A percentile compares a stretch with the other conserved stretches of the same genome.
These are phyloP conservation scores for Chondrosia reniformis DNA, from an alignment of 37 sponge, comb jelly and placozoan species.

Conservation along the genomic window DNA sequence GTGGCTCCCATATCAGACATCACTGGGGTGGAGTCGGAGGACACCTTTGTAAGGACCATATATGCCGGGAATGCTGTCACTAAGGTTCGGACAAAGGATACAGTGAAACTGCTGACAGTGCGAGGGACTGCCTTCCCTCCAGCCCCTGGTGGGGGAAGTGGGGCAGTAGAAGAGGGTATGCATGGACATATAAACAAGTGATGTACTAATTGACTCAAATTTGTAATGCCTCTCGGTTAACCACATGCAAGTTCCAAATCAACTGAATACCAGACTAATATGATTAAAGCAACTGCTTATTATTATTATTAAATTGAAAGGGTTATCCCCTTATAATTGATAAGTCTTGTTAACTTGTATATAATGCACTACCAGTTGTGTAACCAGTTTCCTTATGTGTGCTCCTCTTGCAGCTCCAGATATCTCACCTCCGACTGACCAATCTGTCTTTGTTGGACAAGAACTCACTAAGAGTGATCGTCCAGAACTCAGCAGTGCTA, in stretches of 20 bases:
- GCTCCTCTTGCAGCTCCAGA: not conserved
- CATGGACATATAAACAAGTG: not conserved
- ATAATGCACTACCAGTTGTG: too few relatives aligned
- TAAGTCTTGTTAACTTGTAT: too few relatives aligned
- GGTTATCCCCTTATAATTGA: too few relatives aligned
- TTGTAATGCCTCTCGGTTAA: too few relatives aligned
- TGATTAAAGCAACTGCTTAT: too few relatives aligned
- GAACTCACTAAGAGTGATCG: conserved; percentile 88
- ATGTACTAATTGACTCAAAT: not conserved
- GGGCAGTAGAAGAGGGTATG: conserved; percentile 53
- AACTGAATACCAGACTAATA: too few relatives aligned
- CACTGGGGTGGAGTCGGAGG: conserved; percentile 72
- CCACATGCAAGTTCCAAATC: too few relatives aligned
- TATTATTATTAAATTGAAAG: too few relatives aligned
- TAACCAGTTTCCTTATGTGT: too few relatives aligned
- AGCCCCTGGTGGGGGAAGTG: conserved; percentile 61
- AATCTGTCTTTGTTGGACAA: conserved; percentile 71
- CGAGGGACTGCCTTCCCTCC: conserved; percentile 94
- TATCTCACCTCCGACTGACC: not conserved
- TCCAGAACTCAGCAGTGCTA: conserved; percentile 91
- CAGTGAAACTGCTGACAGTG: conserved; percentile 86
- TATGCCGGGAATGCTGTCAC: conserved; percentile 93
- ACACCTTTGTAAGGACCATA: conserved; percentile 88
- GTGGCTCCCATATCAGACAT: conserved; percentile 95
- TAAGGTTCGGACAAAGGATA: conserved; percentile 78